phyloP scores from a whole-genome alignment of 2,113 vertebrate genomes.

The Ailuropoda melanoleuca region DNA sequence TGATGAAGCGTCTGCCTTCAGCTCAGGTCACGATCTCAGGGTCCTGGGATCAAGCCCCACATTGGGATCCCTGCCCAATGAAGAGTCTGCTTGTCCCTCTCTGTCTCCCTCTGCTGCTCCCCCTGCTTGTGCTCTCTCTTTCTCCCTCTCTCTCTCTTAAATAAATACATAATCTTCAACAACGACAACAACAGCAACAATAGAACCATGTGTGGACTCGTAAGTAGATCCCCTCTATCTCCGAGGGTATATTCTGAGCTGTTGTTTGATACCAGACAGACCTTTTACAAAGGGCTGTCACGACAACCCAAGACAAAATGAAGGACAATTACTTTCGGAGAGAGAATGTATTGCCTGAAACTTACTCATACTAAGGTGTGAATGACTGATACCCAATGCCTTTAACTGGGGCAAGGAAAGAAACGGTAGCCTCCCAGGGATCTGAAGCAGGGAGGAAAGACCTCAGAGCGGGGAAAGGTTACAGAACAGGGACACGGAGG shows the following conservation, averaged over 20 bases:
- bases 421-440: fast-evolving
- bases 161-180: not conserved
- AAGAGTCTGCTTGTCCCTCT: not conserved
- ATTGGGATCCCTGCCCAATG: not conserved
- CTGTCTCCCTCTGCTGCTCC: not conserved
- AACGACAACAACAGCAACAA: not conserved
- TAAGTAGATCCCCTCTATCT: not conserved
- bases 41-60: not conserved
- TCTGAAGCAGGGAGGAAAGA: not conserved
- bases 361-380: not conserved
- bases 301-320: not conserved
- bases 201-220: not conserved
- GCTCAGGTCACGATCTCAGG: not conserved
- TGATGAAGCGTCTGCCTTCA: not conserved
- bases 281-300: not conserved
- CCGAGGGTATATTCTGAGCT: not conserved
- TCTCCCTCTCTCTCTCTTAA: no score
- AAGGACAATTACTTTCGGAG: not conserved
- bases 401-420: not conserved
- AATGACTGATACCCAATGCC: not conserved
- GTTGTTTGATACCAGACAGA: not conserved
- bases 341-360: not conserved
- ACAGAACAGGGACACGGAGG: not conserved
- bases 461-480: fast-evolving
- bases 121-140: not conserved